phyloP scores from a whole-genome alignment of 2,888 invertebrate species.

The Caenorhabditis plicata region DNA sequence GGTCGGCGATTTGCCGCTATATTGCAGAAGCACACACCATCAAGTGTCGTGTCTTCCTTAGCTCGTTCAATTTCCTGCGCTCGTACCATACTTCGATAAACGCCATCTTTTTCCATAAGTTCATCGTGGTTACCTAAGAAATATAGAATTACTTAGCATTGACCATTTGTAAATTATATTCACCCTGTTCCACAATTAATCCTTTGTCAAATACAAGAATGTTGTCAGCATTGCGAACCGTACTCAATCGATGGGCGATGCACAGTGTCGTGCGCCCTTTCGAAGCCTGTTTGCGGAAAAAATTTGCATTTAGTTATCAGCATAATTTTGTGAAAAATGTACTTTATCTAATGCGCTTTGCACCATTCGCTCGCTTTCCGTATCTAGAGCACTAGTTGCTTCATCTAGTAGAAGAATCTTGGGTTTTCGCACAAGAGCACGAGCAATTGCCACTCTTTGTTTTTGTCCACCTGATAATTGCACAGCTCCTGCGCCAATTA shows the following conservation, averaged over 20 bases:
- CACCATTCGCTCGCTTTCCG: constrained; percentile 77
- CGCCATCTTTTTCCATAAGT: constrained; percentile 71
- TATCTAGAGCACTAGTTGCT: constrained; percentile 67
- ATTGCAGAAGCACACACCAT: constrained; percentile 42
- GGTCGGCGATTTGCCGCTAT: constrained; percentile 31
- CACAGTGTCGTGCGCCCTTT: constrained; percentile 67
- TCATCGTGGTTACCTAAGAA: constrained; percentile 76
- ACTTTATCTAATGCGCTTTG: constrained; percentile 75
- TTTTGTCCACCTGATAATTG: constrained; percentile 47
- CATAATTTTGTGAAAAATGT: too few relatives aligned
- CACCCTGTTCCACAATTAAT: constrained; percentile 63
- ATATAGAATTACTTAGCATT: background rate
- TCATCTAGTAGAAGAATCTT: constrained; percentile 66
- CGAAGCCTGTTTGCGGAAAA: too few relatives aligned
- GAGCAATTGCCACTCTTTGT: constrained; percentile 46
- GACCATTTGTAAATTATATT: background rate
- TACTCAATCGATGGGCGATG: constrained; percentile 68
- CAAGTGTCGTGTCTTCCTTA: constrained; percentile 43
- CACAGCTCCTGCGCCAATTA: constrained; percentile 40
- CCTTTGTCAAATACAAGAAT: constrained; percentile 67
- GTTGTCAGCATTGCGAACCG: constrained; percentile 68
- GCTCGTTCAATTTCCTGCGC: constrained; percentile 57
- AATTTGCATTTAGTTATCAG: too few relatives aligned
- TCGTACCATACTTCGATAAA: constrained; percentile 72
- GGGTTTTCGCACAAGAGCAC: constrained; percentile 52